Percentiles rank a stretch among this genome's conserved stretches.
These are phyloP conservation scores for Lampris incognitus DNA, from an alignment of 2,113 vertebrate species.

Conservation along the genomic window DNA sequence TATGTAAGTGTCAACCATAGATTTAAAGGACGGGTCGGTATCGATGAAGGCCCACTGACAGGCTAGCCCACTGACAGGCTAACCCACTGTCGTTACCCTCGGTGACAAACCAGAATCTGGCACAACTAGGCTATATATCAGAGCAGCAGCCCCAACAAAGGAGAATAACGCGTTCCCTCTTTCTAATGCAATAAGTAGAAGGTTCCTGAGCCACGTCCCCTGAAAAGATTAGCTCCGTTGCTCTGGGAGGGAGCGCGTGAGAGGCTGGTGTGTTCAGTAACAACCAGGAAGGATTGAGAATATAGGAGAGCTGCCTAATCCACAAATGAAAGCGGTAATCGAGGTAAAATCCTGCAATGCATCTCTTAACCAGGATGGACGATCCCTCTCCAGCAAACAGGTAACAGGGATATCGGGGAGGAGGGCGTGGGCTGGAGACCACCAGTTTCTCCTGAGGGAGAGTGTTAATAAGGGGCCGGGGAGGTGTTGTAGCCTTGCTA, in stretches of 20 bases:
- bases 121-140: slow-evolving; percentile 14
- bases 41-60: too few species aligned
- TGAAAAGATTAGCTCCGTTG: slow-evolving; percentile 68
- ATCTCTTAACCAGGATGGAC: slow-evolving; percentile 40
- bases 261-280: slow-evolving; percentile 5
- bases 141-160: slow-evolving; percentile 32
- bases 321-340: slow-evolving; percentile 74
- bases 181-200: slow-evolving; percentile 71
- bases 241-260: slow-evolving; percentile 32
- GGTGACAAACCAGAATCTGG: slow-evolving; percentile 20
- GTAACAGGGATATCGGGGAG: slow-evolving; percentile 36
- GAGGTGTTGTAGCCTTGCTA: neutral
- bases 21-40: too few species aligned
- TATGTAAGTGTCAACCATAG: neutral
- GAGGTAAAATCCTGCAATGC: slow-evolving; percentile 61
- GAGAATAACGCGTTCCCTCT: slow-evolving; percentile 53
- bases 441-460: neutral
- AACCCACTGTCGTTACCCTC: neutral
- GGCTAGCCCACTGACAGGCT: neutral
- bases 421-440: neutral
- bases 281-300: neutral
- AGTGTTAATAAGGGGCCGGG: neutral
- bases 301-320: slow-evolving; percentile 12
- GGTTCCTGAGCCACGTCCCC: slow-evolving; percentile 59
- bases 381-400: slow-evolving; percentile 48